Evolutionary conservation across 1,140 invertebrate genomes (phyloP).

Genomic region (Cotesia glomerata): DNA sequence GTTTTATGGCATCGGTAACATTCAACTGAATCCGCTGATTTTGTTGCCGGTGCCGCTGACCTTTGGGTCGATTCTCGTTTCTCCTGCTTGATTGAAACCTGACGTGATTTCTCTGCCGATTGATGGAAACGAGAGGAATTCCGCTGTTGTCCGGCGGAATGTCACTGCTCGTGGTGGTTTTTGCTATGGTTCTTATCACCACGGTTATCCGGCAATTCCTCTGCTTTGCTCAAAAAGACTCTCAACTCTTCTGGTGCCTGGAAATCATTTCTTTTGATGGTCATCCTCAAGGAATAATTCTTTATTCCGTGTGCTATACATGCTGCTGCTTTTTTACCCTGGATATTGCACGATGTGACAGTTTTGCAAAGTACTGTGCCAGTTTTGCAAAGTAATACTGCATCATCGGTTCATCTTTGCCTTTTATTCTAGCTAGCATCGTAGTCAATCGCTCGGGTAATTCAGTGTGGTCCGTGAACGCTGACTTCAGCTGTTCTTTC

Average conservation of each 20-base stretch:
- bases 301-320: constrained; percentile 28
- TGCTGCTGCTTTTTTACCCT: constrained; percentile 25
- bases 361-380: constrained; percentile 28
- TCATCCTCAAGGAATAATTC: constrained; percentile 12
- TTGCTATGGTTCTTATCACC: not conserved
- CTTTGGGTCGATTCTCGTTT: too few species aligned
- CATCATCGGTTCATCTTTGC: constrained; percentile 20
- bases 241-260: constrained; percentile 15
- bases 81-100: too few species aligned
- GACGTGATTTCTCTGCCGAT: too few species aligned
- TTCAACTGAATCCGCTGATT: not conserved
- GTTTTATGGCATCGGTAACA: constrained; percentile 7
- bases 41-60: too few species aligned
- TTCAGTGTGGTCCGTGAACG: too few species aligned
- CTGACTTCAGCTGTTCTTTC: too few species aligned
- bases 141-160: constrained; percentile 4
- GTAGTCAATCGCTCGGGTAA: too few species aligned
- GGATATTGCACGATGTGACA: constrained; percentile 17
- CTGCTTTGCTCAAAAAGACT: constrained; percentile 19
- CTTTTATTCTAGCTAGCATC: constrained; percentile 24
- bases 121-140: not conserved
- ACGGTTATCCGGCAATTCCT: not conserved
- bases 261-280: constrained; percentile 25
- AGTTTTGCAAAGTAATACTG: constrained; percentile 28
- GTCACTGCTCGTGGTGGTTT: constrained; percentile 11